phyloP scores from a whole-genome alignment of 2,888 invertebrate genomes.

The Steinernema scapterisci region DNA sequence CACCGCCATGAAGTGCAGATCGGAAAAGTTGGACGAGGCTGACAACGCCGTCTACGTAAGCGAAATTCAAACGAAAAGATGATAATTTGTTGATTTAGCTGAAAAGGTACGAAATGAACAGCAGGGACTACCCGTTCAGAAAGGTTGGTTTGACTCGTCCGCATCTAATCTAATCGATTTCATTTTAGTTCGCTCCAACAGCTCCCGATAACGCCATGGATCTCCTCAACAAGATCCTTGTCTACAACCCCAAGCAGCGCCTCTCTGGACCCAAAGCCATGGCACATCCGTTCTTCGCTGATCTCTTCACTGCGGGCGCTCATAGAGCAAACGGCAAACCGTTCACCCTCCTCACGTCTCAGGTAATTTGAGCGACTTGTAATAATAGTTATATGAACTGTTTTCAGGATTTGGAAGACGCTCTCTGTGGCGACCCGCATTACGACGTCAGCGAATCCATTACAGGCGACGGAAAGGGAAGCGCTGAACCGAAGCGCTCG shows the following conservation, averaged over 20 bases:
- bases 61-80: neutral
- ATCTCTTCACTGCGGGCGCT: neutral
- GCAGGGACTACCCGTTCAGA: neutral
- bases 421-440: neutral
- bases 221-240: constrained; percentile 42
- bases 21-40: neutral
- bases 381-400: neutral
- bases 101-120: constrained; percentile 8
- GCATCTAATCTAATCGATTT: neutral
- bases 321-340: neutral
- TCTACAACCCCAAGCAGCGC: constrained; percentile 45
- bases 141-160: neutral
- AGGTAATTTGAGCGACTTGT: neutral
- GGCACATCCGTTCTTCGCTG: constrained; percentile 40
- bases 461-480: neutral
- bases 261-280: constrained; percentile 43
- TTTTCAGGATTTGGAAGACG: constrained; percentile 5
- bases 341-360: neutral
- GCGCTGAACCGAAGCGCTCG: neutral
- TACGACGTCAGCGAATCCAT: constrained; percentile 21
- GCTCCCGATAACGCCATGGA: constrained; percentile 38
- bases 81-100: neutral
- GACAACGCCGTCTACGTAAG: neutral
- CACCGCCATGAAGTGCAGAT: constrained; percentile 29
- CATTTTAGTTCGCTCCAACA: constrained; percentile 35